Base-by-base conservation (phyloP, 2,113 vertebrate genomes). In the Xyrauchen texanus region DNA sequence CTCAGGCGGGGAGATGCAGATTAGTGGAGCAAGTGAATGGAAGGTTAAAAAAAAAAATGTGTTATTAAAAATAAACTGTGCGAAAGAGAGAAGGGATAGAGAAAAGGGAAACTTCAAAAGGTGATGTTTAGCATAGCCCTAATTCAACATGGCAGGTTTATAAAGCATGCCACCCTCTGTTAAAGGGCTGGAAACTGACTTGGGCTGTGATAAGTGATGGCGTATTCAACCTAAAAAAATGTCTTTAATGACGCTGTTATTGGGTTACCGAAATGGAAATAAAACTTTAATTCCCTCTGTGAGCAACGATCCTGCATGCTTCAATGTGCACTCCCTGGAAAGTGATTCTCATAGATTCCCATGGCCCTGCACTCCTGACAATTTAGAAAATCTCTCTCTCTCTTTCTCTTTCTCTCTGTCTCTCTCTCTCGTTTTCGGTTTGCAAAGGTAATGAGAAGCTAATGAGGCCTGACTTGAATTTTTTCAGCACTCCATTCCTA, bases 381-480 rank as follows among this genome's bases (percentile, higher is more conserved):
- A 86, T 90, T 88, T 84, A 87, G 88, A 89, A 86, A 89, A 47
- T 63, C 62, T 68, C 63, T 44, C 52, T 76, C 66, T 34, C 21
- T 34, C 21, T n/a, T n/a, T 34, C 21, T 34, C 21, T 34, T 3
- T 34, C 21, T 34, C 21, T 34, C 1, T 34, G 1, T 34, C 21
- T 63, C 71, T 71, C 85, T 82, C 83, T 90, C 89, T 92, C 92
- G 89, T 93, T 93, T 92, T 93, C 91, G 89, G 92, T 93, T 94
- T 91, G 93, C 93, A 92, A 93, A 95, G 93, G 94, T 95, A 96
- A 96, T 94, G 95, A 96, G 94, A 94, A 95, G 89, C 94, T 96
- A 95, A 95, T 95, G 95, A 98, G 95, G 93, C 95, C 94, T 95
- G 95, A 96, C 96, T 94, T 87, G 93, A 90, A 89, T 89, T 90